A percentile compares a stretch with the other conserved stretches of the same genome.
These are phyloP conservation scores for Saturnia japonica DNA, from an alignment of 2,888 invertebrate genomes.

Conservation along the genomic window DNA sequence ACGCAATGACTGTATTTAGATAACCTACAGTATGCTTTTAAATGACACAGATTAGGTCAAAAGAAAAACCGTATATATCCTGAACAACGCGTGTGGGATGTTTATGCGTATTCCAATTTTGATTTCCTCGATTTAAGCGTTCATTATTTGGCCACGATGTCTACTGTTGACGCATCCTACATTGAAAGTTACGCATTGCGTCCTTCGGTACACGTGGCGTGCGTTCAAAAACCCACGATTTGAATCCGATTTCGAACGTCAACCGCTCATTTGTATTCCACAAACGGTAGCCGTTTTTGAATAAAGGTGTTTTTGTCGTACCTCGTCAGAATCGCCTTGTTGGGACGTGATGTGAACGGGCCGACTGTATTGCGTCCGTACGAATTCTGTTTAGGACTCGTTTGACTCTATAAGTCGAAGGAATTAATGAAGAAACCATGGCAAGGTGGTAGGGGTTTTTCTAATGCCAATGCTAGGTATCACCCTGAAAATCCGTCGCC, in stretches of 20 bases:
- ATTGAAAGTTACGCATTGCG: conserved; percentile 51
- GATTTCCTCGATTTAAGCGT: conserved; percentile 16
- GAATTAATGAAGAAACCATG: no score
- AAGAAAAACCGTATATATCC: not conserved
- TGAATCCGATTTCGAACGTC: conserved; percentile 63
- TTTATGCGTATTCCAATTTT: conserved; percentile 6
- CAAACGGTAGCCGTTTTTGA: conserved; percentile 50
- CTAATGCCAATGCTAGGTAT: no score
- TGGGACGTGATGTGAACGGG: conserved; percentile 68
- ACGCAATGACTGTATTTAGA: not conserved
- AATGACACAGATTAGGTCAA: not conserved
- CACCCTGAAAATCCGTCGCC: no score
- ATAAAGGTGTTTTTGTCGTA: conserved; percentile 70
- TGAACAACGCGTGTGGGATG: not conserved
- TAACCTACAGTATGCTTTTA: not conserved
- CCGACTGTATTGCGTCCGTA: conserved; percentile 21
- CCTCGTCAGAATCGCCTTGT: conserved; percentile 68
- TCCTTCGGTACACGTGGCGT: conserved; percentile 62
- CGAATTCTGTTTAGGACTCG: not conserved
- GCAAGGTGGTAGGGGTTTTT: no score
- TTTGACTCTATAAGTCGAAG: not conserved
- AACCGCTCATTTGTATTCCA: conserved; percentile 66
- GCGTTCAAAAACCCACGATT: conserved; percentile 58
- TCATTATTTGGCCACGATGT: conserved; percentile 17
- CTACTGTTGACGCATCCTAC: conserved; percentile 17